phyloP scores from a whole-genome alignment of 2,797 vertebrate genomes.

The Kryptolebias ocellatus region DNA sequence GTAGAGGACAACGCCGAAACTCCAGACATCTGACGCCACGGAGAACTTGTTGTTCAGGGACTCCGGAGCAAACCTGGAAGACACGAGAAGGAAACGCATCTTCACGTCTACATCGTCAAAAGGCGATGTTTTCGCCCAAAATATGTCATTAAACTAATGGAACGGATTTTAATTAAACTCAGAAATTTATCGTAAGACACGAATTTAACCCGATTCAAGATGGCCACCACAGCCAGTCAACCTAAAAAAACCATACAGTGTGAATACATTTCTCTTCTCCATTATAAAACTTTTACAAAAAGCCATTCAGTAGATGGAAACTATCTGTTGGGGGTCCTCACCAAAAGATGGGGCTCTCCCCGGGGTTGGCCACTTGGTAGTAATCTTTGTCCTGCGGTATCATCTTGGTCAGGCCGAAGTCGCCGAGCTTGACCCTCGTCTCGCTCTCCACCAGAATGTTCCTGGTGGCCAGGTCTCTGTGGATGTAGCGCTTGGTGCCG shows the following conservation, averaged over 20 bases:
- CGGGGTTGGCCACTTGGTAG: slow-evolving; percentile 96
- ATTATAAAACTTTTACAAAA: no score
- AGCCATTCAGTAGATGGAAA: no score
- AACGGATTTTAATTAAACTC: no score
- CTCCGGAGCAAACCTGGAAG: slow-evolving; percentile 94
- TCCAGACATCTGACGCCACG: slow-evolving; percentile 97
- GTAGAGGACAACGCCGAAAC: slow-evolving; percentile 96
- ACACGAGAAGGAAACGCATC: not conserved
- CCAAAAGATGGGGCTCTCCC: slow-evolving; percentile 99
- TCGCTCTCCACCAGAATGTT: slow-evolving; percentile 99
- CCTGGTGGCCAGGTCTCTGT: slow-evolving; percentile 95
- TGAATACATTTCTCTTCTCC: no score
- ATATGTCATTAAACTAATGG: no score
- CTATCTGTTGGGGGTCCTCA: slow-evolving; percentile 67
- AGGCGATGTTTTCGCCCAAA: no score
- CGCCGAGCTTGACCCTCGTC: slow-evolving; percentile 96
- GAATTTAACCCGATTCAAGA: no score
- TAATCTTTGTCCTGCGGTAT: slow-evolving; percentile 98
- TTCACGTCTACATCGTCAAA: no score
- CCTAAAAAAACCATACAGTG: no score
- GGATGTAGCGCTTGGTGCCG: slow-evolving; percentile 92
- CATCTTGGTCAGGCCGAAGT: slow-evolving; percentile 97
- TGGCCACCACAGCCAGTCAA: not conserved
- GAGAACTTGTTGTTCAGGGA: slow-evolving; percentile 98
- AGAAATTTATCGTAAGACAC: no score